Conservation (phyloP, 2,888 invertebrate species). For the Elegia similella region DNA sequence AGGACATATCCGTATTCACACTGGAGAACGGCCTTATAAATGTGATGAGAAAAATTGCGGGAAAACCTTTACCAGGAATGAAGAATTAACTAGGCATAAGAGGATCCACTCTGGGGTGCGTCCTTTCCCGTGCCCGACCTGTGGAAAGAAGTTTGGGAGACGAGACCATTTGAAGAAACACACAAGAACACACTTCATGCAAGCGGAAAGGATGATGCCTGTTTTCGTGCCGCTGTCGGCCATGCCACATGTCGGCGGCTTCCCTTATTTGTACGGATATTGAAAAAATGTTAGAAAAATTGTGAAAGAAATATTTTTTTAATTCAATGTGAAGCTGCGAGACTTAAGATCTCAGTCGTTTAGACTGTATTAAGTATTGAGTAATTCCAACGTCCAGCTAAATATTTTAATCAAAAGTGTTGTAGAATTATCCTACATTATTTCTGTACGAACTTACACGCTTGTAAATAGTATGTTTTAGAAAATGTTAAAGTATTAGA, state of each 20-base stretch:
- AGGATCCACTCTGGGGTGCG: conserved; percentile 93
- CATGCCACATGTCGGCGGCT: conserved; percentile 59
- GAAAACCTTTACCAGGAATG: conserved; percentile 95
- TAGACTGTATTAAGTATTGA: no score
- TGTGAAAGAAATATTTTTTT: no score
- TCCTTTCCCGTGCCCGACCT: conserved; percentile 92
- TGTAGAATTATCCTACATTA: no score
- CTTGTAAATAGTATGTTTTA: no score
- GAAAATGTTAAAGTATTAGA: no score
- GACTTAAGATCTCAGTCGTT: no score
- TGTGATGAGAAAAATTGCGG: conserved; percentile 93
- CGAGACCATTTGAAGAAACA: conserved; percentile 98
- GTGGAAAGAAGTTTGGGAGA: conserved; percentile 95
- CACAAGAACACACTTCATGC: conserved; percentile 89
- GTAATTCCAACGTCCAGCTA: no score
- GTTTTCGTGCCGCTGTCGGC: conserved; percentile 83
- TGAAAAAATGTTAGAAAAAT: conserved; percentile 37
- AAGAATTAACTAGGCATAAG: conserved; percentile 95
- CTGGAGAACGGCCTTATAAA: conserved; percentile 94
- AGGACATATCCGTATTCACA: conserved; percentile 95
- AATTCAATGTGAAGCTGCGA: no score
- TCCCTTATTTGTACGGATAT: conserved; percentile 81
- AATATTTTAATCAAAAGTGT: no score
- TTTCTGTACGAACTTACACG: no score
- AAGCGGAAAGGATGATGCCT: conserved; percentile 83